A percentile compares a stretch with the other conserved stretches of the same genome.
Conservation (phyloP, 1,140 invertebrate species). For the Limonius californicus region DNA sequence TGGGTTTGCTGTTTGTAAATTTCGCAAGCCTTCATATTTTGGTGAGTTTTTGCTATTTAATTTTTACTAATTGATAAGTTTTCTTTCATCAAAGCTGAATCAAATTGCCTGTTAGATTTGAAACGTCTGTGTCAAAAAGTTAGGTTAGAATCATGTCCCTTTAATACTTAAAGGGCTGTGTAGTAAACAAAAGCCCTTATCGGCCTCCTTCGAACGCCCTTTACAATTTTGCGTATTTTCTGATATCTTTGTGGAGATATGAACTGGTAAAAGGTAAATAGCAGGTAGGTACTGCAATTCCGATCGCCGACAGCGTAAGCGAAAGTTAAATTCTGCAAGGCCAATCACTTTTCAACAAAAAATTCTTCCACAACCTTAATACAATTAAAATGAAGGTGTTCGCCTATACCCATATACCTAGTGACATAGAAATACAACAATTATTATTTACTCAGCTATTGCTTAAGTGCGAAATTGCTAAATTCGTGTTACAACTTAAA, state of each 20-base stretch:
- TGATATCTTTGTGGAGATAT: too few species aligned
- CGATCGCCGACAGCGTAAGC: background rate
- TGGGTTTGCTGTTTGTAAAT: conserved; percentile 18
- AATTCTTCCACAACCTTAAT: background rate
- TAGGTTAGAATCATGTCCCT: background rate
- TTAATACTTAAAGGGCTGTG: background rate
- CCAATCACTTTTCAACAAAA: conserved; percentile 5
- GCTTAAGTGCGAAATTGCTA: too few species aligned
- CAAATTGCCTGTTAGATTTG: background rate
- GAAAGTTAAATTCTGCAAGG: conserved; percentile 8
- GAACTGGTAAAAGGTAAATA: background rate
- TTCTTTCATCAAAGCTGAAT: background rate
- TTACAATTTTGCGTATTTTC: too few species aligned
- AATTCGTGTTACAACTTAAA: too few species aligned
- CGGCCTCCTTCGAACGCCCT: too few species aligned
- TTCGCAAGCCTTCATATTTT: conserved; percentile 12
- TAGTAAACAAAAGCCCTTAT: background rate
- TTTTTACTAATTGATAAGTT: too few species aligned
- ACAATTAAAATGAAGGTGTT: background rate
- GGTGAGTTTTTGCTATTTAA: conserved; percentile 8
- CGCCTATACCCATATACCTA: background rate
- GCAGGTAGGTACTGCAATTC: background rate
- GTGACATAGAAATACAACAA: background rate
- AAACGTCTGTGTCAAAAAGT: background rate
- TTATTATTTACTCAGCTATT: background rate